These are phyloP conservation scores for Polydrusus tereticollis DNA, from an alignment of 2,888 invertebrate genomes.

Conservation along the genomic window DNA sequence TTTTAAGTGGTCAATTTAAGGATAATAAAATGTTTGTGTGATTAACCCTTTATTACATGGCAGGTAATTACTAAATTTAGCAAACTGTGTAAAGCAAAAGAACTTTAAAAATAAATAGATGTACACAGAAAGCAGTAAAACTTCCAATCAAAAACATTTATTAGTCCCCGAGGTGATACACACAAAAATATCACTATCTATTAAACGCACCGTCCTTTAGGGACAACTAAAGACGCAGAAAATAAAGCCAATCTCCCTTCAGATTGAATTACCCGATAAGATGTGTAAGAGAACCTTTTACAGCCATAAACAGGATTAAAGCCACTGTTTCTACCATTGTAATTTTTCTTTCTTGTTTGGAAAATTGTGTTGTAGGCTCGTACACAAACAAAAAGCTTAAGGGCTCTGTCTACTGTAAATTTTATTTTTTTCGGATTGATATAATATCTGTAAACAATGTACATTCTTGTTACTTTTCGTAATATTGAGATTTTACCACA, in stretches of 20 bases:
- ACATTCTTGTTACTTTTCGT: too few species aligned
- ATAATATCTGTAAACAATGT: too few species aligned
- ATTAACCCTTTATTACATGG: too few species aligned
- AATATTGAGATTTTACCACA: too few species aligned
- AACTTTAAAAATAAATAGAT: not conserved
- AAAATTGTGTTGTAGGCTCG: not conserved
- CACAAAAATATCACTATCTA: slow-evolving; percentile 1
- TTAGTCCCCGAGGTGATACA: not conserved
- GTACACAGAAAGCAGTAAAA: not conserved
- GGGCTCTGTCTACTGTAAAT: too few species aligned
- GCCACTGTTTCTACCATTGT: slow-evolving; percentile 19
- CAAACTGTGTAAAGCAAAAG: too few species aligned
- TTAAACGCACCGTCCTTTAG: slow-evolving; percentile 12
- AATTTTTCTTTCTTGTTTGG: slow-evolving; percentile 14
- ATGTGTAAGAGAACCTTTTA: slow-evolving; percentile 27
- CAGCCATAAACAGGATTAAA: slow-evolving; percentile 42
- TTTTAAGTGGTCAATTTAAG: too few species aligned
- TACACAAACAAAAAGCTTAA: not conserved
- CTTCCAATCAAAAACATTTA: not conserved
- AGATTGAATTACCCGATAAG: slow-evolving; percentile 38
- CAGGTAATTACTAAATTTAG: too few species aligned
- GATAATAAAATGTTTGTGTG: too few species aligned
- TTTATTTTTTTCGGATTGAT: too few species aligned
- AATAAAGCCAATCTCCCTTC: slow-evolving; percentile 36
- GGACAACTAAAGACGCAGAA: slow-evolving; percentile 32